Base-by-base conservation (phyloP, 2,113 vertebrate species). In the Gavia stellata region DNA sequence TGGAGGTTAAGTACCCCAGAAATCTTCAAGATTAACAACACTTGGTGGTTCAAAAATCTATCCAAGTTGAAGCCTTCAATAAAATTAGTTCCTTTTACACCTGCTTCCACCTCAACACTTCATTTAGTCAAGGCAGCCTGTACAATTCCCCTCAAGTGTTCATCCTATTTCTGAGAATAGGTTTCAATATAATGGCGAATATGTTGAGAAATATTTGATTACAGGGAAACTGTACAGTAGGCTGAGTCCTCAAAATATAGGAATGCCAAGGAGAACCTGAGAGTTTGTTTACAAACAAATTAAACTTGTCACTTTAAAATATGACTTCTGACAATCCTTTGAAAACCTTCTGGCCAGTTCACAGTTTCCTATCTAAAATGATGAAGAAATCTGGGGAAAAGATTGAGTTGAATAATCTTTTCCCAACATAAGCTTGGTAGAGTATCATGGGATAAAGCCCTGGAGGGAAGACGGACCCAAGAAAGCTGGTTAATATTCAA, bases 121-220 rank as follows among this genome's bases (percentile, higher is more conserved):
- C 65, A 82, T 94, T 91, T 88, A 86, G 87, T 73, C 33, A 52
- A 95, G 74, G 65, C 65, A 95, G 45, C 67, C 70, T 78, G 56
- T 95, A 53, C 24, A 3, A 6, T 59, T 90, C 42, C 53, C 24
- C 59, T 96, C 68, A 94, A 92, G 91, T 78, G 66, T 80, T 94
- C 59, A 65, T 81, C 28, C 24, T 92, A 9, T 91, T 95, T 92
- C 84, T 86, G 83, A 95, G 63, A 90, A 68, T 11, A 87, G 34
- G 17, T 78, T 95, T 71, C 88, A 81, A 73, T 68, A 52, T 23
- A 72, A n/a, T 40, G 17, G 66, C 87, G 55, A 84, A 86, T 65
- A 26, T 86, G 56, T 67, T 84, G 72, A 95, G 58, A 95, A 97
- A 86, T 74, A 82, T 80, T 96, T 86, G 87, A 93, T 96, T 92